Evolutionary conservation across 2,888 invertebrate species (phyloP), one percentile per base, ranked within the genome.

Genomic region (Diaphora mendica): DNA sequence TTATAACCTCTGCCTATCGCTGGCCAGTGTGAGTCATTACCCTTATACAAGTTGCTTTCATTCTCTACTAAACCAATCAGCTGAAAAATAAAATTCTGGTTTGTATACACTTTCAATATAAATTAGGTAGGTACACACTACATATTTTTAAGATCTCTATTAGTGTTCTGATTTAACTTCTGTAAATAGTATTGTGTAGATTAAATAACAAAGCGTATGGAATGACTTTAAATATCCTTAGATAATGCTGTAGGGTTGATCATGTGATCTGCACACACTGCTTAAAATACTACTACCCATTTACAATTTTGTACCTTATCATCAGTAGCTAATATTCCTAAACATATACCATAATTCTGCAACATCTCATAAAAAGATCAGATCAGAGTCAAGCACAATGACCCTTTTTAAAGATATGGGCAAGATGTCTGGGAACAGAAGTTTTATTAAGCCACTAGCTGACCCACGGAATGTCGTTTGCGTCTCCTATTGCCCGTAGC

Each of bases 41-140:
- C 97, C 73, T 97, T 95, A 90, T 99, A 99, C 98, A 98, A 99
- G 90, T 98, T 97, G 91, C 98, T 98, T 92, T 98, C 98, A 91
- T 99, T 99, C 91, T 99, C 99, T 4, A 98, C 98, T 87, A 99
- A 94, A 62, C 98, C 99, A 85, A 99, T 96, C 20, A 97, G 96
- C 97, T 98, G 91, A 75, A 94, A 93, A 51, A 62, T 75, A 73
- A 11, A 3, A 30, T 26, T 39, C 13, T 2, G 26, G 26, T 15
- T 15, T 26, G 2, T 26, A 59, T 26, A 55, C 11, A n/a, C 4
- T 17, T 17, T 44, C 17, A 44, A 44, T 44, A 44, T 44, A 17
- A 44, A 17, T 15, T 44, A 44, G 39, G 39, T 44, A 44, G 39
- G 39, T 39, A 39, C 9, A 5, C 39, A 39, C 39, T 39, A 39